Percentiles rank a stretch among this genome's conserved stretches.
phyloP scores from a whole-genome alignment of 1,140 invertebrate species.

The Philopotamus ludificatus region DNA sequence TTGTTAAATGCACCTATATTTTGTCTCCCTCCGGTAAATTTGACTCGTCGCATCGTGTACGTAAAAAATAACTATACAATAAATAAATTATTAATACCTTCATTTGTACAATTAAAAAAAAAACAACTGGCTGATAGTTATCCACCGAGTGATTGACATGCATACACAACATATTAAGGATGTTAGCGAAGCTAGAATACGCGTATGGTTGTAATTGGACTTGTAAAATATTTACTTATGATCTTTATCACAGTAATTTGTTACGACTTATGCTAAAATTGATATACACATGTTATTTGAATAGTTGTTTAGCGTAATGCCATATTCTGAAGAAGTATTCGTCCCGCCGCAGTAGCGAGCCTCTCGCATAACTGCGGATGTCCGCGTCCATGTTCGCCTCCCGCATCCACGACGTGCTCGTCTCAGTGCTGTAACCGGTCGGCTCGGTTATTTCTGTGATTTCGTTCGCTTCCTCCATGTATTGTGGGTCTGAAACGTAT shows the following conservation, averaged over 20 bases:
- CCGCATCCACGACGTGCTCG: slow-evolving; percentile 88
- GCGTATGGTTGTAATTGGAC: neutral
- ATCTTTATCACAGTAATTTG: slow-evolving; percentile 24
- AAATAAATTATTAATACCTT: neutral
- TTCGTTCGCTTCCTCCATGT: slow-evolving; percentile 56
- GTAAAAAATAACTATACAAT: too few relatives aligned
- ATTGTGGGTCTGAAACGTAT: slow-evolving; percentile 34
- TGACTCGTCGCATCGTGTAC: neutral
- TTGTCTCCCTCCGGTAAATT: slow-evolving; percentile 33
- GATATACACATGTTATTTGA: slow-evolving; percentile 59
- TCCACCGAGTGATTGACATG: neutral
- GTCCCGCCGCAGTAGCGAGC: slow-evolving; percentile 75
- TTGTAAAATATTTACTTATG: slow-evolving; percentile 14
- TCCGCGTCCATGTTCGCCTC: slow-evolving; percentile 92
- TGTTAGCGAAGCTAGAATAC: slow-evolving; percentile 1
- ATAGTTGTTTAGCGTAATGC: slow-evolving; percentile 80
- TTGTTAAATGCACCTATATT: slow-evolving; percentile 39
- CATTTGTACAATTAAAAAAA: neutral
- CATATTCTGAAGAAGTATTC: slow-evolving; percentile 95
- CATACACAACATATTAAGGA: neutral
- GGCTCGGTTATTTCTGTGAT: slow-evolving; percentile 61
- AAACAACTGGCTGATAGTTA: neutral
- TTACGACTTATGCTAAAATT: neutral
- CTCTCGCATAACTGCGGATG: slow-evolving; percentile 82
- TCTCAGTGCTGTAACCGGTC: slow-evolving; percentile 84